Conservation (phyloP, 2,888 invertebrate genomes). For the Stenichneumon culpator region DNA sequence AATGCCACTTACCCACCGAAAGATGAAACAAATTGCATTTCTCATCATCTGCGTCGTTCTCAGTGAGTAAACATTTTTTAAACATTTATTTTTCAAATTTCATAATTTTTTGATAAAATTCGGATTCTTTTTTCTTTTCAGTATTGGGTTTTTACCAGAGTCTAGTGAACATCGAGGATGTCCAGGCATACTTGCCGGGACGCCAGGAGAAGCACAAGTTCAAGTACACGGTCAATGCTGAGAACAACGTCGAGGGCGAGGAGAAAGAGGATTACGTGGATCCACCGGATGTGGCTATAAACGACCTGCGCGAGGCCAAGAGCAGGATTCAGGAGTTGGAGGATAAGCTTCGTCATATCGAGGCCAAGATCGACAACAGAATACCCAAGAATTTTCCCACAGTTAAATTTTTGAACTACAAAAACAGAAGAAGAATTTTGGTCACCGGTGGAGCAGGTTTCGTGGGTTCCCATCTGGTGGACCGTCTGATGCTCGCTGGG, state of each 20-base stretch:
- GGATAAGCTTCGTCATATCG: conserved; percentile 90
- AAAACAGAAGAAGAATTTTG: conserved; percentile 96
- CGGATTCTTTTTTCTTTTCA: conserved; percentile 72
- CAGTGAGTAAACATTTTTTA: conserved; percentile 79
- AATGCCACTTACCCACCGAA: conserved; percentile 81
- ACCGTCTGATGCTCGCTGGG: conserved; percentile 97
- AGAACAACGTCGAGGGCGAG: conserved; percentile 9
- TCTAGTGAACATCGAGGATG: conserved; percentile 82
- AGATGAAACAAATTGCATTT: conserved; percentile 82
- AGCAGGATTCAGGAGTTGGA: conserved; percentile 89
- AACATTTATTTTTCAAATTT: conserved; percentile 9
- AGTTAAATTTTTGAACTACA: conserved; percentile 96
- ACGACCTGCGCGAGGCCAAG: conserved; percentile 88
- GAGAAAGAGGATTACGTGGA: conserved; percentile 40
- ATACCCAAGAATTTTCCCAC: conserved; percentile 94
- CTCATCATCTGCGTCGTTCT: conserved; percentile 79
- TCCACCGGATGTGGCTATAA: conserved; percentile 75
- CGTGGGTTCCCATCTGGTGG: conserved; percentile 99
- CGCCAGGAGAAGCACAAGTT: conserved; percentile 14
- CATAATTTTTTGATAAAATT: conserved; percentile 1
- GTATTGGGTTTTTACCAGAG: conserved; percentile 85
- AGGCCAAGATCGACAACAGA: conserved; percentile 87
- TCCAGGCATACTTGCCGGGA: conserved; percentile 70
- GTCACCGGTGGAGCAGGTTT: conserved; percentile 99
- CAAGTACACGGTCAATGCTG: conserved; percentile 2